Conservation (phyloP, 2,888 invertebrate species). For the Drosophila mimetica region DNA sequence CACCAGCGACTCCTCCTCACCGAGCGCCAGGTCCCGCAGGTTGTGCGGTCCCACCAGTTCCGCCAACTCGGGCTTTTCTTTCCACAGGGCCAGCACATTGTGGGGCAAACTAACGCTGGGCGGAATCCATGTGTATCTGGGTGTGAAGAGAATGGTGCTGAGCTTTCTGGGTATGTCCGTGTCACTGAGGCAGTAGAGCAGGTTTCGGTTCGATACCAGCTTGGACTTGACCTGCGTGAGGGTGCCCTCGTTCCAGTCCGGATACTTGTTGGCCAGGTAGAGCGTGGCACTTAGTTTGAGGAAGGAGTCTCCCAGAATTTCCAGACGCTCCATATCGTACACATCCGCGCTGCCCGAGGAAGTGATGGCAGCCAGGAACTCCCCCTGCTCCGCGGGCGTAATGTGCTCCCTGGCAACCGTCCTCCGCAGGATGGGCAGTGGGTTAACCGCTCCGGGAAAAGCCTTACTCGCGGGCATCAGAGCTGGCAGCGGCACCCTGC, state of each 20-base stretch:
- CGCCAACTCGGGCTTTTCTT: constrained; percentile 49
- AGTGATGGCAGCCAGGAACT: constrained; percentile 87
- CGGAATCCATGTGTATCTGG: constrained; percentile 90
- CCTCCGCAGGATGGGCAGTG: constrained; percentile 70
- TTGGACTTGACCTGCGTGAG: constrained; percentile 88
- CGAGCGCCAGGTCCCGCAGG: constrained; percentile 85
- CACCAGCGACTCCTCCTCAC: constrained; percentile 83
- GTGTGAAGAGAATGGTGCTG: constrained; percentile 86
- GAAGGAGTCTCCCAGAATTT: constrained; percentile 94
- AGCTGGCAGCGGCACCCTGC: constrained; percentile 19
- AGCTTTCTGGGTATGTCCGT: constrained; percentile 74
- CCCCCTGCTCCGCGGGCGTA: constrained; percentile 80
- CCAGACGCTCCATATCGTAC: constrained; percentile 91
- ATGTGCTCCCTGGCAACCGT: constrained; percentile 48
- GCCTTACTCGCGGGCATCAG: constrained; percentile 19
- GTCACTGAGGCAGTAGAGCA: constrained; percentile 89
- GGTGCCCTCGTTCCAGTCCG: constrained; percentile 89
- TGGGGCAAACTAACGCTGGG: constrained; percentile 89
- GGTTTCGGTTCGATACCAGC: constrained; percentile 92
- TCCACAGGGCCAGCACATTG: constrained; percentile 80
- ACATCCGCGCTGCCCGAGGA: constrained; percentile 88
- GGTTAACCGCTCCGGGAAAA: background rate
- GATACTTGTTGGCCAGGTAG: constrained; percentile 88
- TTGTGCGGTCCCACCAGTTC: constrained; percentile 83
- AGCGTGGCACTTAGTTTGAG: constrained; percentile 90